A percentile compares a stretch with the other conserved stretches of the same genome.
Evolutionary conservation across 2,888 invertebrate species (phyloP).

Genomic region (Caenorhabditis sp.): DNA sequence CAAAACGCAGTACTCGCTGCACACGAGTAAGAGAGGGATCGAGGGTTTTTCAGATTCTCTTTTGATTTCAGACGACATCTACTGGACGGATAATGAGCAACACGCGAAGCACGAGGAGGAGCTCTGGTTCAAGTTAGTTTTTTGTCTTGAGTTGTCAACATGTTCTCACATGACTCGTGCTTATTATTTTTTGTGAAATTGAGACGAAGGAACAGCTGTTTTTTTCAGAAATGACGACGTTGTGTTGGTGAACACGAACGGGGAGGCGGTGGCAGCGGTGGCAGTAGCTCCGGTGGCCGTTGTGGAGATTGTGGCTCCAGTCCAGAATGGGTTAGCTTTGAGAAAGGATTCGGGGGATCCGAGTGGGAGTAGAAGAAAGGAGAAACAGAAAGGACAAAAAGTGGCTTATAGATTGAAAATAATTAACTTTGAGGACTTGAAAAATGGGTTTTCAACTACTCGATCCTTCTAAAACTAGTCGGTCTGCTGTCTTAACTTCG

Average conservation of each 20-base stretch:
- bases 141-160: neutral
- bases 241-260: conserved; percentile 28
- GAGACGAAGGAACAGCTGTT: conserved; percentile 26
- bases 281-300: neutral
- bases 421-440: no score
- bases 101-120: conserved; percentile 39
- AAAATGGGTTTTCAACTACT: no score
- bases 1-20: conserved; percentile 32
- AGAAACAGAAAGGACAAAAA: neutral
- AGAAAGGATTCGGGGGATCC: neutral
- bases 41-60: neutral
- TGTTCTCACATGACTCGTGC: conserved; percentile 25
- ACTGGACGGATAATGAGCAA: conserved; percentile 37
- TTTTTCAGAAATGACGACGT: conserved; percentile 51
- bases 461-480: no score
- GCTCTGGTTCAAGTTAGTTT: conserved; percentile 51
- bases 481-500: no score
- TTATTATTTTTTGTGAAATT: neutral
- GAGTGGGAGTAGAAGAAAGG: no score
- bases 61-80: conserved; percentile 51
- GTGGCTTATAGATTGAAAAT: no score
- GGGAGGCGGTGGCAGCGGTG: conserved; percentile 17
- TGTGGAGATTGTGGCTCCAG: neutral
- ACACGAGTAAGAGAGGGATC: conserved; percentile 28
- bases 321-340: conserved; percentile 31